These are phyloP conservation scores for Sinocyclocheilus anophthalmus DNA, from an alignment of 2,113 vertebrate species.

Conservation along the genomic window DNA sequence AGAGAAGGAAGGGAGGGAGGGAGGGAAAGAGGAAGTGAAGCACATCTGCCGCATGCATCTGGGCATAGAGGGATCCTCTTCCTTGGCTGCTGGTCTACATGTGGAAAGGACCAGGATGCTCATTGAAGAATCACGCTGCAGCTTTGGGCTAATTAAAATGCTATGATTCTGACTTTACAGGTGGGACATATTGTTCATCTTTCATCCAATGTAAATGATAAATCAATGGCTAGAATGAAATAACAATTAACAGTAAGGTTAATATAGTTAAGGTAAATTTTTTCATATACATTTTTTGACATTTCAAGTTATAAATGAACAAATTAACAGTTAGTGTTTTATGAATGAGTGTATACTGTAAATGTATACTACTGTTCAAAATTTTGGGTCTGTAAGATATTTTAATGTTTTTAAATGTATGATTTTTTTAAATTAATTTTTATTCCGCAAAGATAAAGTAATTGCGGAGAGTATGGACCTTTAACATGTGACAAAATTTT, in stretches of 20 bases:
- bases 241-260: not conserved
- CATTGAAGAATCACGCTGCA: not conserved
- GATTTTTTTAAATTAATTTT: not conserved
- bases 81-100: slow-evolving; percentile 4
- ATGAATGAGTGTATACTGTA: not conserved
- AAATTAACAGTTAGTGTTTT: not conserved
- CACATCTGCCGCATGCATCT: slow-evolving; percentile 40
- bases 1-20: slow-evolving; percentile 51
- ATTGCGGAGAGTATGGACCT: too few species aligned
- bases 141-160: not conserved
- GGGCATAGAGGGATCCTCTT: slow-evolving; percentile 21
- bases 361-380: not conserved
- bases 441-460: not conserved
- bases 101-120: slow-evolving; percentile 4
- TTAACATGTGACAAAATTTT: too few species aligned
- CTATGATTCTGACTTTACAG: not conserved
- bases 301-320: not conserved
- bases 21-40: slow-evolving; percentile 47
- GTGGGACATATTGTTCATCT: not conserved
- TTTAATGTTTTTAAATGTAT: too few species aligned
- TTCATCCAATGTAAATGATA: not conserved
- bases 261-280: not conserved
- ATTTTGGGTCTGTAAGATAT: not conserved
- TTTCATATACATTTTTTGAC: not conserved
- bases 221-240: not conserved